phyloP scores from a whole-genome alignment of 2,113 vertebrate species.

The Corythornis madagascariensis region DNA sequence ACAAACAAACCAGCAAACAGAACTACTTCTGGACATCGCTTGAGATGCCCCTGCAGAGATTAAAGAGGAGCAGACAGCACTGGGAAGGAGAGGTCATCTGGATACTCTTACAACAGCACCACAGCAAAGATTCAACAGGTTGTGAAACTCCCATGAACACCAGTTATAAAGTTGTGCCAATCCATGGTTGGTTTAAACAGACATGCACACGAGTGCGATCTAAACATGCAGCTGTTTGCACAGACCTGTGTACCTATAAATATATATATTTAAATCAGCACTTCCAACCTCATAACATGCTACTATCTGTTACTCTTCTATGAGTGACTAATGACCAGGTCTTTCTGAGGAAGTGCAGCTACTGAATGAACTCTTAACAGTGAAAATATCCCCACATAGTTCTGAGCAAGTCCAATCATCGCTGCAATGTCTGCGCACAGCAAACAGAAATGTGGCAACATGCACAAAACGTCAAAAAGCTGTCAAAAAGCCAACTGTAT shows the following conservation, averaged over 20 bases:
- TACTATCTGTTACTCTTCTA: neutral
- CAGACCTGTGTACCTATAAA: accelerated
- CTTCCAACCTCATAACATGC: neutral
- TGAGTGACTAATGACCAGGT: accelerated
- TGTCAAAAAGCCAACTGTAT: neutral
- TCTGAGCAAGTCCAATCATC: neutral
- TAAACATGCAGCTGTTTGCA: neutral
- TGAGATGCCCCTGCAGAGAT: neutral
- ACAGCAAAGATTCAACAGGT: neutral
- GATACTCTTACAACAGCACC: neutral
- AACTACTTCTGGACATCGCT: neutral
- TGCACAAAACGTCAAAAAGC: accelerated
- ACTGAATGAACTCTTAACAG: neutral
- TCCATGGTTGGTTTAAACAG: neutral
- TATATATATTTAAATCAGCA: neutral
- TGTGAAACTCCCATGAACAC: neutral
- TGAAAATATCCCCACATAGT: neutral
- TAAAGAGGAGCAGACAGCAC: neutral
- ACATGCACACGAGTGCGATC: accelerated
- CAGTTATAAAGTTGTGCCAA: neutral
- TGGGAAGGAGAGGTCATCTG: neutral
- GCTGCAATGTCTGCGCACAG: accelerated
- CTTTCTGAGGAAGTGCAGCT: neutral
- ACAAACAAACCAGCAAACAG: too few relatives aligned
- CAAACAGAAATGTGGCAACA: neutral